A percentile compares a stretch with the other conserved stretches of the same genome.
Conservation (phyloP, 2,113 vertebrate species). For the Penelope pileata region DNA sequence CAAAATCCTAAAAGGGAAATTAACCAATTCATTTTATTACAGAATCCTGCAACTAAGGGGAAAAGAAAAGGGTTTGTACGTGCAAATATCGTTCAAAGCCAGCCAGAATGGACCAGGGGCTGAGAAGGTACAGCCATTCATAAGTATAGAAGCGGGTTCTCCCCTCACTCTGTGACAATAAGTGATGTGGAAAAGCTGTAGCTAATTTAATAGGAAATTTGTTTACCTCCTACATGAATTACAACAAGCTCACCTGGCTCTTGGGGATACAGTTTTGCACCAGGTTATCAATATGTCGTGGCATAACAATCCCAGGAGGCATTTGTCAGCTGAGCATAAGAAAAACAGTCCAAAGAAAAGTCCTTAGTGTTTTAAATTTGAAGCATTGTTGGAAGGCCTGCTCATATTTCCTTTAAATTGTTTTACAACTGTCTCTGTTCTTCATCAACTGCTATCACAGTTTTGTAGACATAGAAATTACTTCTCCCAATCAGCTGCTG, state of each 20-base stretch:
- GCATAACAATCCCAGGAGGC: neutral
- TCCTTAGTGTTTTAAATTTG: neutral
- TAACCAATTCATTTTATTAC: neutral
- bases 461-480: constrained; percentile 22
- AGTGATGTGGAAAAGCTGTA: neutral
- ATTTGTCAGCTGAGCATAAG: neutral
- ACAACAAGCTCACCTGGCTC: neutral
- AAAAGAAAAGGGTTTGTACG: neutral
- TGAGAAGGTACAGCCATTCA: neutral
- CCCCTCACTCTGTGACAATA: neutral
- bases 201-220: neutral
- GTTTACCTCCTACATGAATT: neutral
- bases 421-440: neutral
- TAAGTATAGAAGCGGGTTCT: neutral
- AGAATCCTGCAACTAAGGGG: neutral
- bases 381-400: neutral
- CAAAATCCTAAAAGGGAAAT: neutral
- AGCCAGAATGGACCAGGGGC: neutral
- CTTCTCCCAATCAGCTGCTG: constrained; percentile 30
- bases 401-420: neutral
- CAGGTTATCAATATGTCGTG: neutral
- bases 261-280: neutral
- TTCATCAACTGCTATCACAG: neutral
- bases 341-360: neutral
- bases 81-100: neutral